Evolutionary conservation across 2,113 vertebrate genomes (phyloP), one percentile per base, ranked within the genome.

Genomic region (Trinectes maculatus): DNA sequence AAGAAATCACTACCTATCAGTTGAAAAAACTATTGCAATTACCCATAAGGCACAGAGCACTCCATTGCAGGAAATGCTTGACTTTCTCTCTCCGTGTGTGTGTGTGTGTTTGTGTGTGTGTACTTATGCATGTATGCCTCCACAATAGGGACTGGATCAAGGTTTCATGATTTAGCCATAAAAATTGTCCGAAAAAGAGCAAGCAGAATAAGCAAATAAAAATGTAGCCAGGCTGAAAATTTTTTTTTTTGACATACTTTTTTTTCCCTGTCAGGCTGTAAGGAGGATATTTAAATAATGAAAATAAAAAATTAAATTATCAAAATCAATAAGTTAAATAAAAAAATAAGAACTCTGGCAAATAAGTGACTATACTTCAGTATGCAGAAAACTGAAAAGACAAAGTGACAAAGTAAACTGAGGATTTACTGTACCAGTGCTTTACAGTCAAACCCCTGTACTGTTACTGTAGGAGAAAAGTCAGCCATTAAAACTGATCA

Each of bases 21-120:
- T 29, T 69, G 80, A 85, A 85, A 86, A 77, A 43, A 65, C 89
- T 84, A 79, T 74, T 63, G 78, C 76, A 84, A 89, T 87, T 86
- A 88, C 73, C 71, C 57, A 63, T 21, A 52, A 59, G 49, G 49
- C 77, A 61, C 3, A 13, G 61, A 74, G 54, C 39, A 69, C 54
- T 58, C 26, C n/a, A 19, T 47, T 47, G 47, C 34, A 47, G 21
- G 53, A 18, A 46, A 37, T 2, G 33, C 37, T 47, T 2, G 7
- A 1, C 33, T 44, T n/a, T n/a, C 26, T 24, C 55, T 56, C 47
- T 31, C 37, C 52, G 54, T 47, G 63, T 63, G 46, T 51, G 46
- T 40, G 16, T 40, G 19, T 66, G 58, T 24, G 61, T 21, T 18
- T 62, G 22, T 10, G 21, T 28, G 39, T 22, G 59, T 48, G 70